phyloP scores from a whole-genome alignment of 2,888 invertebrate species.

The Amiota minor region DNA sequence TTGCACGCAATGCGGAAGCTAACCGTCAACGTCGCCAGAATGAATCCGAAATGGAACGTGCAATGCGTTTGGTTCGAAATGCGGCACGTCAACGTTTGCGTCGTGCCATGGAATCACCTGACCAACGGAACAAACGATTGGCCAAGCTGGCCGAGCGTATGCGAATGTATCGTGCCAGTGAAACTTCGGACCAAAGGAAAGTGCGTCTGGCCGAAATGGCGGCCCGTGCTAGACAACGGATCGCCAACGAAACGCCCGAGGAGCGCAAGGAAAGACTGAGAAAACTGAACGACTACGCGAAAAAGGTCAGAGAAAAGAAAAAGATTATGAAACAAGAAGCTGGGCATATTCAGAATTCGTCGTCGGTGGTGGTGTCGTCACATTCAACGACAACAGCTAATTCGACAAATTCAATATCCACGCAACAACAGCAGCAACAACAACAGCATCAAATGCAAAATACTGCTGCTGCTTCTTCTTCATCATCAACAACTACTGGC shows the following conservation, averaged over 20 bases:
- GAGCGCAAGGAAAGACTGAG: conserved; percentile 73
- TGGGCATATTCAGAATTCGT: conserved; percentile 46
- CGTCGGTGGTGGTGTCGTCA: conserved; percentile 45
- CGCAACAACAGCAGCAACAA: conserved; percentile 42
- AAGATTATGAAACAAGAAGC: conserved; percentile 70
- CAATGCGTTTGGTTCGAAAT: conserved; percentile 73
- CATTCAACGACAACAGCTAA: conserved; percentile 34
- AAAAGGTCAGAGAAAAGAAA: conserved; percentile 74
- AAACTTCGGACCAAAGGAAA: conserved; percentile 72
- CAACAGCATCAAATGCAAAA: conserved; percentile 58
- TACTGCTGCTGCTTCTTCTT: conserved; percentile 39
- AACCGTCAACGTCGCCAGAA: conserved; percentile 72
- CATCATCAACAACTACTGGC: conserved; percentile 48
- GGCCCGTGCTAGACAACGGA: conserved; percentile 71
- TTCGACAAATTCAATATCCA: conserved; percentile 45
- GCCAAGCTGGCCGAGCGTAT: conserved; percentile 72
- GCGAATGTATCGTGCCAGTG: conserved; percentile 72
- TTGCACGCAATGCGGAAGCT: conserved; percentile 72
- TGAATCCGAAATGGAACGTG: conserved; percentile 71
- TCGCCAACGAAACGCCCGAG: conserved; percentile 70
- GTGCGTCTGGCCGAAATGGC: conserved; percentile 72
- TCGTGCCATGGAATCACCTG: conserved; percentile 73
- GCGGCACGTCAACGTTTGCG: conserved; percentile 72
- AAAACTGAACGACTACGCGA: conserved; percentile 74
- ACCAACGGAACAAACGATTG: conserved; percentile 69